Evolutionary conservation across 2,113 vertebrate genomes (phyloP), one percentile per base, ranked within the genome.

Genomic region (Atrichornis clamosus): DNA sequence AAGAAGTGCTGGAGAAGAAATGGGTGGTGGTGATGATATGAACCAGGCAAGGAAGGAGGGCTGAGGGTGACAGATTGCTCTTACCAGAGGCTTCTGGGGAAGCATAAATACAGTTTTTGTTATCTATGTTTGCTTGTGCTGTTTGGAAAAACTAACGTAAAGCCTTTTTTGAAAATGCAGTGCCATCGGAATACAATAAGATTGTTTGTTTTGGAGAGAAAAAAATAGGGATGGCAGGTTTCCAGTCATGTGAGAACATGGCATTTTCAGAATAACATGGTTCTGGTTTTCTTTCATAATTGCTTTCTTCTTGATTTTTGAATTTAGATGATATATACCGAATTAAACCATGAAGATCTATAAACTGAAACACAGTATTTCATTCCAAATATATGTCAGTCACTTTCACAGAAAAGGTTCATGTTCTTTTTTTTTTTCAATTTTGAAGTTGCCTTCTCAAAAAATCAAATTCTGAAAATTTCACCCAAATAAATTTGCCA

Each of bases 41-140:
- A 68, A 26, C 18, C 26, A 70, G 75, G 59, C 69, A 59, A 74
- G 79, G 69, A 70, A 59, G 55, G 70, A 80, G 35, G 70, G 13
- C 79, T 77, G 56, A 77, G 44, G 23, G 1, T 67, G 59, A n/a
- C 35, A 76, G 39, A 15, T 19, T 80, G 17, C 39, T 11, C 35
- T 86, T 74, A 32, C 18, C 17, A 77, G 47, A 70, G 15, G 16
- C 41, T 95, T 91, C 26, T 67, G 44, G 7, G 11, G 41, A 74
- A 81, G 44, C 56, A 49, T 53, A 81, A 72, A 55, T 93, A n/a
- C 15, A 91, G 42, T 23, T 88, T 74, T 86, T 90, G 33, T 94
- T 93, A 76, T 59, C 85, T 89, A 1, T 73, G 23, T 91, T 93
- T 90, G 74, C 85, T 65, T 37, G 20, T 86, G 27, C 87, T 78